phyloP scores from a whole-genome alignment of 1,140 invertebrate genomes.

The Temnothorax curvispinosus region DNA sequence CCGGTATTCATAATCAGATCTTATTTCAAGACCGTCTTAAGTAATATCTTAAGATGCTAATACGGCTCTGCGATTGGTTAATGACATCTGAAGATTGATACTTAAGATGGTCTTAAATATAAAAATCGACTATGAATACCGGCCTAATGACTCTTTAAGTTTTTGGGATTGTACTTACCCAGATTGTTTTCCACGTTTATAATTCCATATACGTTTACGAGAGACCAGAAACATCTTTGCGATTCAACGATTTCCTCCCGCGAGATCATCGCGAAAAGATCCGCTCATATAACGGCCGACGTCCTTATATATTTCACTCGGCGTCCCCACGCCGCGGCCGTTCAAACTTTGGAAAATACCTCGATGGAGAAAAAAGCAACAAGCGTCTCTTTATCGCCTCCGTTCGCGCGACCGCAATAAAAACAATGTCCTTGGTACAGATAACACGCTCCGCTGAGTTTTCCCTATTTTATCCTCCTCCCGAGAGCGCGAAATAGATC shows the following conservation, averaged over 20 bases:
- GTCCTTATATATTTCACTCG: background rate
- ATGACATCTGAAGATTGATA: too few relatives aligned
- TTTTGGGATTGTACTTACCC: background rate
- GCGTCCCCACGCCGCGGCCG: background rate
- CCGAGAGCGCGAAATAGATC: background rate
- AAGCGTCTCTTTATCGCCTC: background rate
- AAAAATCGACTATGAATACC: too few relatives aligned
- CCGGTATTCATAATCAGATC: too few relatives aligned
- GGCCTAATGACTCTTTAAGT: too few relatives aligned
- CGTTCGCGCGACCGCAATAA: slow-evolving; percentile 18
- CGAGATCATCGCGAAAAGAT: background rate
- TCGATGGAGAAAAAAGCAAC: background rate
- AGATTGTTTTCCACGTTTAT: background rate
- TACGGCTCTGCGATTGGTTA: too few relatives aligned
- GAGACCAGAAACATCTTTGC: background rate
- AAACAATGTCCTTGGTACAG: slow-evolving; percentile 35
- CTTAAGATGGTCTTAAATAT: too few relatives aligned
- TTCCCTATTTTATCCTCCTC: slow-evolving; percentile 14
- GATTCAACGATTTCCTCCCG: background rate
- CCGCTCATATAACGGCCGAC: background rate
- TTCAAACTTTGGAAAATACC: slow-evolving; percentile 34
- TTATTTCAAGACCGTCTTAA: too few relatives aligned
- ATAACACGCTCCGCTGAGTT: background rate
- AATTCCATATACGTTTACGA: background rate
- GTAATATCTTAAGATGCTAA: too few relatives aligned